These are phyloP conservation scores for Branchinecta lindahli DNA, from an alignment of 1,140 invertebrate species.

Conservation along the genomic window DNA sequence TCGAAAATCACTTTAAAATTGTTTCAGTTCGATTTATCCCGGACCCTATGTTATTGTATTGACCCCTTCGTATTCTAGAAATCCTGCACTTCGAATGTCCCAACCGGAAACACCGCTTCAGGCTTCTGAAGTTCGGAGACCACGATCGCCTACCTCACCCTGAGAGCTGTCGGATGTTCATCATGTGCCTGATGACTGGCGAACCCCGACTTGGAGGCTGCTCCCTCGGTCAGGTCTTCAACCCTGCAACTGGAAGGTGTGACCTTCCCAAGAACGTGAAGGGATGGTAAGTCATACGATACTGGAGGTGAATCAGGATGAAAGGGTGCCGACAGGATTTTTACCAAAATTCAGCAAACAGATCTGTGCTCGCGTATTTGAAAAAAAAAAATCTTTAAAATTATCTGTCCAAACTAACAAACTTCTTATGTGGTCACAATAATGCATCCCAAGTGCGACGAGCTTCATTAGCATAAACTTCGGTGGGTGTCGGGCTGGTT, in stretches of 20 bases:
- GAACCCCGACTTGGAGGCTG: slow-evolving; percentile 30
- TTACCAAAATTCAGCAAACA: not conserved
- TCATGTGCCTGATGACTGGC: slow-evolving; percentile 29
- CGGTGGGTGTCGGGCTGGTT: too few relatives aligned
- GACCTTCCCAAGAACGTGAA: slow-evolving; percentile 32
- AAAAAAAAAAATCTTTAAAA: not conserved
- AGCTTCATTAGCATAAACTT: too few relatives aligned
- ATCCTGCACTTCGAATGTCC: slow-evolving; percentile 31
- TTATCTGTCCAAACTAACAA: not conserved
- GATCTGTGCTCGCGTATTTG: not conserved
- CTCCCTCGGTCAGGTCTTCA: slow-evolving; percentile 33
- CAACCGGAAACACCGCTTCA: slow-evolving; percentile 25
- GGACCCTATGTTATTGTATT: too few relatives aligned
- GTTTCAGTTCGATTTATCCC: not conserved
- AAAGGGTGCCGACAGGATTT: not conserved
- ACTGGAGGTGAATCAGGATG: not conserved
- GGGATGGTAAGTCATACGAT: slow-evolving; percentile 29
- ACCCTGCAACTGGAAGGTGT: slow-evolving; percentile 31
- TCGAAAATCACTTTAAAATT: not conserved
- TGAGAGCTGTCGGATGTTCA: slow-evolving; percentile 30
- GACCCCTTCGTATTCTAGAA: not conserved
- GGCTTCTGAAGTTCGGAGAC: slow-evolving; percentile 23
- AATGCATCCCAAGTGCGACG: too few relatives aligned
- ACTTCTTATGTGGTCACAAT: not conserved
- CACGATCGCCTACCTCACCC: slow-evolving; percentile 27